Conservation (phyloP, 2,113 vertebrate genomes). For the Panthera tigris region DNA sequence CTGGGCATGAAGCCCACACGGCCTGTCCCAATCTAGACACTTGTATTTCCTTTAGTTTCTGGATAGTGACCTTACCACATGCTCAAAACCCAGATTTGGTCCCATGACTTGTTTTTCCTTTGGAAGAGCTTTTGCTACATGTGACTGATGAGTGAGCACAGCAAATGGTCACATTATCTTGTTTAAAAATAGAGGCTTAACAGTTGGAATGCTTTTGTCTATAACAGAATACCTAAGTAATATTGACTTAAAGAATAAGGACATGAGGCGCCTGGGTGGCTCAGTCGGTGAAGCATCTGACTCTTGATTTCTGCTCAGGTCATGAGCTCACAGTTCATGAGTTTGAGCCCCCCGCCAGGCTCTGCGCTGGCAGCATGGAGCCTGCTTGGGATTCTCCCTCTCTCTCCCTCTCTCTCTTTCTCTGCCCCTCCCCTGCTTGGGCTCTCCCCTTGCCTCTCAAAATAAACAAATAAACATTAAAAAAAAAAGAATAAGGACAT, state of each 20-base stretch:
- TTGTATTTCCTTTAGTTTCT: neutral
- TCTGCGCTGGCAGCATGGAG: too few species aligned
- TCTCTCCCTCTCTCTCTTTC: too few species aligned
- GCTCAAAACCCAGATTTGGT: slow-evolving; percentile 11
- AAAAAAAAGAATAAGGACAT: neutral
- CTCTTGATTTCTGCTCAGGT: too few species aligned
- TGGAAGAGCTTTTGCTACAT: neutral
- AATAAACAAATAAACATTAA: too few species aligned
- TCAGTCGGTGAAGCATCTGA: too few species aligned
- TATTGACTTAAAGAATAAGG: neutral
- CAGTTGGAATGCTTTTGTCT: neutral
- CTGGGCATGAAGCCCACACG: neutral
- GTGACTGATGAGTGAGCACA: neutral
- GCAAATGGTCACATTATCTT: neutral
- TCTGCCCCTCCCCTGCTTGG: too few species aligned
- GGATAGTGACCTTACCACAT: neutral
- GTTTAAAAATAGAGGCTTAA: neutral
- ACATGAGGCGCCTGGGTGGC: too few species aligned
- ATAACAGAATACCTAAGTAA: neutral
- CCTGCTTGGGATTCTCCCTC: too few species aligned
- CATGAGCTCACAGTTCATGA: too few species aligned
- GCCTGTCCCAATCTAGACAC: neutral
- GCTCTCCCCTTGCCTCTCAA: too few species aligned
- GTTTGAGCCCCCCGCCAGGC: too few species aligned
- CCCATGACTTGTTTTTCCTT: neutral